These are phyloP conservation scores for Caenorhabditis tropicalis DNA, from an alignment of 1,140 invertebrate species.

Conservation along the genomic window DNA sequence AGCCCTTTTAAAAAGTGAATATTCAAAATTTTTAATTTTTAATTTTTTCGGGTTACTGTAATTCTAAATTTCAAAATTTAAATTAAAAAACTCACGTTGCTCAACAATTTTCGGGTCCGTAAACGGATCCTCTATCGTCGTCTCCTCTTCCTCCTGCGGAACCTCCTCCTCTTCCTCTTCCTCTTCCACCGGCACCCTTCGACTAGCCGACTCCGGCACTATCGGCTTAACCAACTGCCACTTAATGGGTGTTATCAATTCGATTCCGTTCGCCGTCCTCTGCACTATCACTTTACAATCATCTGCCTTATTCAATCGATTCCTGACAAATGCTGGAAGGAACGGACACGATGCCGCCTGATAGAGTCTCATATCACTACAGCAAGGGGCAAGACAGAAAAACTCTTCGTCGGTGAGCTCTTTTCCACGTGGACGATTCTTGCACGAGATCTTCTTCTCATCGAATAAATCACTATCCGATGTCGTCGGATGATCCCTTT, in stretches of 20 bases:
- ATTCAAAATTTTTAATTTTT: not conserved
- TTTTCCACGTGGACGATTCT: not conserved
- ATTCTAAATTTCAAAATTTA: not conserved
- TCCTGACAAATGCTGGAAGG: not conserved
- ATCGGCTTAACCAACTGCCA: not conserved
- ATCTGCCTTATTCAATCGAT: not conserved
- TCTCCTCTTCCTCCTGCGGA: not conserved
- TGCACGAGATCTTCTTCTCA: not conserved
- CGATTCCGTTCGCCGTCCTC: not conserved
- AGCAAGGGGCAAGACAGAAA: slow-evolving; percentile 17
- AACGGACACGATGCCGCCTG: not conserved
- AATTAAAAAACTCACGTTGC: not conserved
- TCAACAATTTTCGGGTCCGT: not conserved
- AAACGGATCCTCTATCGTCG: too few species aligned
- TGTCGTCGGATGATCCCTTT: slow-evolving; percentile 19
- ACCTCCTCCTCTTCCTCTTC: not conserved
- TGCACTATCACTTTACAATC: not conserved
- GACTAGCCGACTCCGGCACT: not conserved
- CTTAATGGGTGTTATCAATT: not conserved
- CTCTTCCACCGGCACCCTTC: not conserved
- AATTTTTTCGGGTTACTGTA: too few species aligned
- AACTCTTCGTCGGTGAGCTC: not conserved
- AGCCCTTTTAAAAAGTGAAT: not conserved
- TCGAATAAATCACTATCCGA: not conserved
- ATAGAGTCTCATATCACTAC: not conserved